Base-by-base conservation (phyloP, 2,888 invertebrate genomes). In the Helicoverpa assulta region DNA sequence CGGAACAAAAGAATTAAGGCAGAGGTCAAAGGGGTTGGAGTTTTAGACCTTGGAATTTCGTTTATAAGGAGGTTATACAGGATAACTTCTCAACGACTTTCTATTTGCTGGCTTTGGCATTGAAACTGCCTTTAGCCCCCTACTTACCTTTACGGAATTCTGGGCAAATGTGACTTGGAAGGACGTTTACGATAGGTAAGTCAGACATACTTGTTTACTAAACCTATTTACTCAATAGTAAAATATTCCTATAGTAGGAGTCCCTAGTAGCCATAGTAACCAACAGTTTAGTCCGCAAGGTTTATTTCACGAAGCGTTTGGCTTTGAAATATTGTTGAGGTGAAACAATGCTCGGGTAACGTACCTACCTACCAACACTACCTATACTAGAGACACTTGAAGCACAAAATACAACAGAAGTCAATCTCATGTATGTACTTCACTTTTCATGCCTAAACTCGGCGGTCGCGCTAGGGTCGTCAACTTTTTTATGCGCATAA, bases 1-100 rank as follows among this genome's bases (percentile, higher is more conserved):
- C 62, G 71, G 76, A 73, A 82, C 85, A 85, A 85, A 86, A 86
- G 82, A 82, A 80, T 84, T 82, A 84, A 76, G 81, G 70, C 79
- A 80, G 81, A 78, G 81, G 86, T 86, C 80, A 80, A 69, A 83
- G 75, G 76, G 73, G 73, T 75, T 70, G 72, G 58, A 79, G 68
- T 62, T 71, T 80, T 57, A 50, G 76, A 63, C 67, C 67, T 63
- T 21, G 67, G 67, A 51, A 73, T 73, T 67, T 67, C 51, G 54
- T 73, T 63, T 64, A 40, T 58, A 72, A 29, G 59, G 53, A 60
- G 47, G 59, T 55, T 70, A 52, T 12, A 62, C 19, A 43, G 64
- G 47, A 40, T 53, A 71, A 70, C 64, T 56, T 75, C 77, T 78
- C 53, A 75, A 78, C 29, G 40, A 66, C 33, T 65, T 40, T 21